Base-by-base conservation (phyloP, 2,888 invertebrate genomes). In the Aleiodes testaceus region DNA sequence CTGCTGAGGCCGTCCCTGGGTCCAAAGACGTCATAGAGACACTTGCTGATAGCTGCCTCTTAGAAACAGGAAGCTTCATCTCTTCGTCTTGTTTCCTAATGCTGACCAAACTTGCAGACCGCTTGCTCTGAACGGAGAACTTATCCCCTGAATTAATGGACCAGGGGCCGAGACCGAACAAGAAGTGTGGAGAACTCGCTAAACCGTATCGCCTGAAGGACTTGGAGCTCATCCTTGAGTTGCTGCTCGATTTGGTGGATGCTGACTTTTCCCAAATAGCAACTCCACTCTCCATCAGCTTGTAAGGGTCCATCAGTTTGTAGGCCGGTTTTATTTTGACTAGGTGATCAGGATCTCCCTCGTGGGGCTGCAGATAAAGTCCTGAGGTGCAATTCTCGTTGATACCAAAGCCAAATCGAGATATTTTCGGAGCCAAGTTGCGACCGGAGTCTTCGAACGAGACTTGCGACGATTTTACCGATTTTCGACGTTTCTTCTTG, bases 151-250 rank as follows among this genome's bases (percentile, higher is more conserved):
- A 82, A 22, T 87, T 82, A 7, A 89, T 82, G 16, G 86, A 84
- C 89, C 89, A 89, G 0, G 89, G 89, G 0, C 90, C 90, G 22
- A 90, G 81, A 0, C 89, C 90, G 70, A 88, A 84, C 1, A 89
- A 76, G 73, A 90, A 90, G 76, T 89, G 87, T 0, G 90, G 87
- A 26, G 88, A 87, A 0, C 89, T 86, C 0, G 85, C 79, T 6
- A 90, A 79, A 0, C 88, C 89, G 75, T 89, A 90, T 59, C 88
- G 80, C 72, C 90, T 82, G 12, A 85, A 84, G 75, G 89, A 89
- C 63, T 70, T 78, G n/a, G 52, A 66, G 44, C 42, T 69, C 16
- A 65, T 66, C 45, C 49, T 49, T 6, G 71, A 69, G 12, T 20
- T 26, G 47, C 12, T 59, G 7, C 7, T 47, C 11, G 49, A 59